A percentile compares a stretch with the other conserved stretches of the same genome.
phyloP scores from a whole-genome alignment of 2,888 invertebrate genomes.

The Agonopterix subpropinquella region DNA sequence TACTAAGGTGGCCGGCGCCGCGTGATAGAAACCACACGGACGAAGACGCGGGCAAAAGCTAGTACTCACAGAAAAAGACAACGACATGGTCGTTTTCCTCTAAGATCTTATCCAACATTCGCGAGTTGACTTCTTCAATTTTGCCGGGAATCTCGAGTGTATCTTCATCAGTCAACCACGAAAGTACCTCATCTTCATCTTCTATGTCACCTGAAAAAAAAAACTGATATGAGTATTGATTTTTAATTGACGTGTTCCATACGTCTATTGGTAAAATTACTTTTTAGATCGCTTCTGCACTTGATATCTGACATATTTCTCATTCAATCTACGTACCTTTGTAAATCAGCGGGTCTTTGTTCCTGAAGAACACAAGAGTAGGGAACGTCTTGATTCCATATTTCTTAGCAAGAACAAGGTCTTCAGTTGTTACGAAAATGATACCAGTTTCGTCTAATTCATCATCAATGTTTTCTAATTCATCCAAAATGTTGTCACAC shows the following conservation, averaged over 20 bases:
- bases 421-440: conserved; percentile 95
- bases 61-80: conserved; percentile 93
- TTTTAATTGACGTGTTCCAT: too few relatives aligned
- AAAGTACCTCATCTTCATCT: conserved; percentile 93
- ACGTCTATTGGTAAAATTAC: neutral
- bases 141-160: conserved; percentile 93
- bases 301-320: neutral
- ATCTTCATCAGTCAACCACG: conserved; percentile 94
- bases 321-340: conserved; percentile 59
- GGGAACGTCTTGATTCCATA: conserved; percentile 90
- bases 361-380: conserved; percentile 91
- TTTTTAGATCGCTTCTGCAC: neutral
- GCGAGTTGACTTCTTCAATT: conserved; percentile 93
- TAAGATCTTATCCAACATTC: conserved; percentile 93
- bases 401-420: conserved; percentile 86
- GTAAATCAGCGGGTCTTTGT: conserved; percentile 91
- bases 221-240: too few relatives aligned
- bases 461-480: conserved; percentile 94
- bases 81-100: conserved; percentile 92
- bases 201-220: conserved; percentile 89
- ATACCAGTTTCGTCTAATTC: conserved; percentile 95
- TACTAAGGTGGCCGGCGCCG: too few relatives aligned
- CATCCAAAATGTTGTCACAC: conserved; percentile 89
- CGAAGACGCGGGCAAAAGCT: neutral
- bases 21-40: neutral